phyloP scores from a whole-genome alignment of 2,888 invertebrate genomes.

The Ditylenchus weischeri region DNA sequence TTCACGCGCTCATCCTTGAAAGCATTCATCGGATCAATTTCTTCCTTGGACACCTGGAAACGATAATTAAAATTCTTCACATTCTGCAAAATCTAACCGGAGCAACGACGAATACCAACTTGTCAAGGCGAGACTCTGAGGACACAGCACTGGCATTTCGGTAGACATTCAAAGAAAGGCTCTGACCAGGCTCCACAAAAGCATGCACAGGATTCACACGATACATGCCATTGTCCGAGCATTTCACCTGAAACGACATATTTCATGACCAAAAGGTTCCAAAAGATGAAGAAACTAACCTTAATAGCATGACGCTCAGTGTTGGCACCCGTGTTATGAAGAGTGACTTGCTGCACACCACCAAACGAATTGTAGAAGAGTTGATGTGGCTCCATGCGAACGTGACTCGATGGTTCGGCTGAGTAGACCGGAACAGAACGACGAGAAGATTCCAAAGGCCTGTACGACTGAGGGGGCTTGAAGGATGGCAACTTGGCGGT shows the following conservation, averaged over 20 bases:
- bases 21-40: not conserved
- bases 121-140: constrained; percentile 17
- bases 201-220: constrained; percentile 38
- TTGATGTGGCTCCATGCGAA: constrained; percentile 30
- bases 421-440: no score
- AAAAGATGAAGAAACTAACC: not conserved
- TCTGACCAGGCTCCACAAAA: constrained; percentile 32
- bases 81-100: constrained; percentile 3
- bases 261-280: no score
- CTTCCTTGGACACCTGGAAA: constrained; percentile 1
- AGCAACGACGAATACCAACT: constrained; percentile 32
- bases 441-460: no score
- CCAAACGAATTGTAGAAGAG: constrained; percentile 25
- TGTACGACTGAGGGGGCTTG: no score
- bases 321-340: constrained; percentile 19
- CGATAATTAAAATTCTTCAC: not conserved
- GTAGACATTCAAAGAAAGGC: constrained; percentile 29
- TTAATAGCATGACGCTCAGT: constrained; percentile 29
- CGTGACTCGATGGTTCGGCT: no score
- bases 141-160: constrained; percentile 31
- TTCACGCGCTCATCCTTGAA: not conserved
- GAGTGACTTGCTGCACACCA: constrained; percentile 29
- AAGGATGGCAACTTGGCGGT: no score
- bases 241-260: constrained; percentile 20
- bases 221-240: constrained; percentile 33